These are phyloP conservation scores for Myiagra hebetior DNA, from an alignment of 2,113 vertebrate species.

Conservation along the genomic window DNA sequence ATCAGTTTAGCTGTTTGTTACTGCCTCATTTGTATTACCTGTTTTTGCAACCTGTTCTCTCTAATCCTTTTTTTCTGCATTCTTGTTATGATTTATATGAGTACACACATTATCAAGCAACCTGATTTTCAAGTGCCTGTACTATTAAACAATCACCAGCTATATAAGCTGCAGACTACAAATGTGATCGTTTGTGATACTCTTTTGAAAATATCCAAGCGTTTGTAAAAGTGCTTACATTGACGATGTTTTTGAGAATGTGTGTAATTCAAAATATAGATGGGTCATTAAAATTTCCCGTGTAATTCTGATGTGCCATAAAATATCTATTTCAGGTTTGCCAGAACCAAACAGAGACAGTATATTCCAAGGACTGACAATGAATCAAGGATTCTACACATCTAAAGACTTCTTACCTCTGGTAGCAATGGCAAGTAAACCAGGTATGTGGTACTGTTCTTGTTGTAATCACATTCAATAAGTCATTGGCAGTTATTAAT, in stretches of 20 bases:
- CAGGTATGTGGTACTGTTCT: constrained; percentile 68
- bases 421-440: constrained; percentile 88
- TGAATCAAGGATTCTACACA: constrained; percentile 87
- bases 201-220: not conserved
- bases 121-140: not conserved
- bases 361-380: constrained; percentile 81
- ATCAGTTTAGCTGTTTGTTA: not conserved
- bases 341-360: constrained; percentile 86
- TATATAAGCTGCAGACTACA: not conserved
- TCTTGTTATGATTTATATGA: not conserved
- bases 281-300: not conserved
- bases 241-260: not conserved
- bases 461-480: not conserved
- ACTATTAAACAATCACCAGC: not conserved
- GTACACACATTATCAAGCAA: not conserved
- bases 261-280: not conserved
- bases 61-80: not conserved
- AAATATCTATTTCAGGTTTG: constrained; percentile 76
- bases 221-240: not conserved
- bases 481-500: not conserved
- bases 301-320: not conserved
- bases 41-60: not conserved
- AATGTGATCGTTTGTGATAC: not conserved
- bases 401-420: constrained; percentile 91
- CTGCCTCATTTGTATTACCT: not conserved